Percentiles rank a stretch among this genome's conserved stretches.
Conservation (phyloP, 2,797 vertebrate species). For the Morelia viridis region DNA sequence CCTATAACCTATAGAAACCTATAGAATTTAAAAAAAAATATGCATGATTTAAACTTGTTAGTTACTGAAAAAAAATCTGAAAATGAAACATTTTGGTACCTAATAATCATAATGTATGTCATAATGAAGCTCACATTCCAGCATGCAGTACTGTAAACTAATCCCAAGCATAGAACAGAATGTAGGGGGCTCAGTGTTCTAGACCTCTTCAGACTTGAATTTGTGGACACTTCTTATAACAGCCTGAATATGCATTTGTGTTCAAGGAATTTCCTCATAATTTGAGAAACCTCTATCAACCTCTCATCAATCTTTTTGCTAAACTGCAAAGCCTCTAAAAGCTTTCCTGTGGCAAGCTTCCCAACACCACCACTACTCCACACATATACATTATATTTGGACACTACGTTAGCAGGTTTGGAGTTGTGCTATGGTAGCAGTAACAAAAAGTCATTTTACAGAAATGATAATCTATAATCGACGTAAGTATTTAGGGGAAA, state of each 20-base stretch:
- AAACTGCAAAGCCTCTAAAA: not conserved
- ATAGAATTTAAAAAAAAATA: not conserved
- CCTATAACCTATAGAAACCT: not conserved
- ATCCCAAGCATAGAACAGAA: conserved; percentile 1
- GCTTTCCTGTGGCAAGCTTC: not conserved
- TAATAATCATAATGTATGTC: not conserved
- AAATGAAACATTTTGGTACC: not conserved
- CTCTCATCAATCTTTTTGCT: not conserved
- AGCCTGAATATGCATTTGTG: not conserved
- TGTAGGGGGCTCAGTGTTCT: not conserved
- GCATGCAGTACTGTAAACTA: not conserved
- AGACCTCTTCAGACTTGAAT: not conserved
- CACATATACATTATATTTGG: not conserved
- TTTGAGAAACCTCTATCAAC: not conserved
- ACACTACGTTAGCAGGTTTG: not conserved
- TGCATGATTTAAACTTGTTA: not conserved
- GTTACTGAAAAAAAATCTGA: not conserved
- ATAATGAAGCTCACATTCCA: conserved; percentile 18
- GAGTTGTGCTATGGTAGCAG: conserved; percentile 1
- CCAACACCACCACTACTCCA: not conserved
- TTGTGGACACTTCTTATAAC: not conserved
- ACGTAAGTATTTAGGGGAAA: not conserved
- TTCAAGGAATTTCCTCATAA: not conserved
- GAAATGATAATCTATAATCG: conserved; percentile 12
- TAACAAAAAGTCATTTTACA: not conserved